Evolutionary conservation across 2,888 invertebrate genomes (phyloP).

Genomic region (Heliothis peltigera): DNA sequence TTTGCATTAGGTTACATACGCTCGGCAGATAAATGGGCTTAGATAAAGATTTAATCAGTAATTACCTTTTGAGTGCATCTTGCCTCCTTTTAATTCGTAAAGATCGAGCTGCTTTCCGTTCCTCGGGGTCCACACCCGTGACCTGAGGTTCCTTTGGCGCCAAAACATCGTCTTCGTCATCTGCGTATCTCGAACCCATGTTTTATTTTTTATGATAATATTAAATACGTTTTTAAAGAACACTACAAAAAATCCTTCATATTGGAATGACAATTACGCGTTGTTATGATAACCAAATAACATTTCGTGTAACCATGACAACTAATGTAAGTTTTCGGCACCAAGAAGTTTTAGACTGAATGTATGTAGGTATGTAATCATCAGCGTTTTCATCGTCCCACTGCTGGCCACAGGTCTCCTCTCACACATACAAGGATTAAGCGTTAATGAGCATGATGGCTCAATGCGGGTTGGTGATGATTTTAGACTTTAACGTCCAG

Average conservation of each 20-base stretch:
- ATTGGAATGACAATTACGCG: constrained; percentile 14
- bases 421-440: too few relatives aligned
- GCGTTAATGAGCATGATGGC: too few relatives aligned
- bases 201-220: constrained; percentile 13
- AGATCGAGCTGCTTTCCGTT: constrained; percentile 92
- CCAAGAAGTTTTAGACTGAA: too few relatives aligned
- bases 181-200: constrained; percentile 76
- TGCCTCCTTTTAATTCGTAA: constrained; percentile 91
- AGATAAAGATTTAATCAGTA: not conserved
- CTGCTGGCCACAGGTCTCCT: too few relatives aligned
- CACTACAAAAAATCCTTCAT: constrained; percentile 21
- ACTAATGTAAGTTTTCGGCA: constrained; percentile 10
- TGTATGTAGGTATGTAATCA: too few relatives aligned
- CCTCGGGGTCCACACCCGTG: constrained; percentile 91
- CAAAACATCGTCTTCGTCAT: constrained; percentile 83
- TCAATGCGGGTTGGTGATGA: too few relatives aligned
- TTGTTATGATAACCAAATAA: constrained; percentile 29
- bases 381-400: too few relatives aligned
- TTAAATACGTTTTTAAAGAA: constrained; percentile 17
- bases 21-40: not conserved
- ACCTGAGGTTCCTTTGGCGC: constrained; percentile 90
- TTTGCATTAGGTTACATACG: too few relatives aligned
- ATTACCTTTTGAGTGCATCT: constrained; percentile 90
- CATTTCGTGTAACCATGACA: constrained; percentile 25
- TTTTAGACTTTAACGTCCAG: too few relatives aligned